phyloP scores from a whole-genome alignment of 2,888 invertebrate genomes.

The Encarsia formosa region DNA sequence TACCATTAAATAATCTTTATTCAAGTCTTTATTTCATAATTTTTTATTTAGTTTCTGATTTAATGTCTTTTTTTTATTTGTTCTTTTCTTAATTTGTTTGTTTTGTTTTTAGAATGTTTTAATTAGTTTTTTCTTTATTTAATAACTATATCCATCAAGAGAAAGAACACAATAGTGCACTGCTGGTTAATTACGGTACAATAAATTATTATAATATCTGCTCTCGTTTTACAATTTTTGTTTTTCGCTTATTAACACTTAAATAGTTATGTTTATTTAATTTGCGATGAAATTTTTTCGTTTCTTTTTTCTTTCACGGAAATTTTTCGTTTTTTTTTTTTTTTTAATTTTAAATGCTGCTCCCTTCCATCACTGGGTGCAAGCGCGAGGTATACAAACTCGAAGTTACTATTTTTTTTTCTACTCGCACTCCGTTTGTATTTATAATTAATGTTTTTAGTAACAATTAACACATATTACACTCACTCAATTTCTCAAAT shows the following conservation, averaged over 20 bases:
- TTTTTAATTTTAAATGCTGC: slow-evolving; percentile 39
- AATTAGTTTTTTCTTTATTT: slow-evolving; percentile 31
- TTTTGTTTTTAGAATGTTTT: slow-evolving; percentile 24
- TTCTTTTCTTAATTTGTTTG: slow-evolving; percentile 7
- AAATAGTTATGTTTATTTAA: slow-evolving; percentile 6
- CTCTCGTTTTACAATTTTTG: slow-evolving; percentile 25
- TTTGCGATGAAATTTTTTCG: slow-evolving; percentile 3
- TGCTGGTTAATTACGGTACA: slow-evolving; percentile 15
- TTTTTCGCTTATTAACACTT: slow-evolving; percentile 5
- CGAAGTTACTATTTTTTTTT: slow-evolving; percentile 25
- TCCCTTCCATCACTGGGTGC: slow-evolving; percentile 25
- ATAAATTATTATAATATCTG: slow-evolving; percentile 16
- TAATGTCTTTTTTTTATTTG: slow-evolving; percentile 30
- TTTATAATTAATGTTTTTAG: too few species aligned
- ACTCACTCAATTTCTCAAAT: slow-evolving; percentile 20
- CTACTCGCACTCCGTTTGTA: slow-evolving; percentile 19
- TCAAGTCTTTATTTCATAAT: slow-evolving; percentile 50
- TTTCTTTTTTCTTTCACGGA: not conserved
- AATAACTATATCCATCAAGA: slow-evolving; percentile 6
- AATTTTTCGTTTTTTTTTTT: slow-evolving; percentile 26
- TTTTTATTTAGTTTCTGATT: slow-evolving; percentile 45
- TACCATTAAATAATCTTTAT: slow-evolving; percentile 44
- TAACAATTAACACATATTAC: slow-evolving; percentile 33
- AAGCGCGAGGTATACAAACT: slow-evolving; percentile 39
- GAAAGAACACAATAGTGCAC: slow-evolving; percentile 29